A percentile compares a stretch with the other conserved stretches of the same genome.
phyloP scores from a whole-genome alignment of 2,888 invertebrate genomes.

The Caenorhabditis afra region DNA sequence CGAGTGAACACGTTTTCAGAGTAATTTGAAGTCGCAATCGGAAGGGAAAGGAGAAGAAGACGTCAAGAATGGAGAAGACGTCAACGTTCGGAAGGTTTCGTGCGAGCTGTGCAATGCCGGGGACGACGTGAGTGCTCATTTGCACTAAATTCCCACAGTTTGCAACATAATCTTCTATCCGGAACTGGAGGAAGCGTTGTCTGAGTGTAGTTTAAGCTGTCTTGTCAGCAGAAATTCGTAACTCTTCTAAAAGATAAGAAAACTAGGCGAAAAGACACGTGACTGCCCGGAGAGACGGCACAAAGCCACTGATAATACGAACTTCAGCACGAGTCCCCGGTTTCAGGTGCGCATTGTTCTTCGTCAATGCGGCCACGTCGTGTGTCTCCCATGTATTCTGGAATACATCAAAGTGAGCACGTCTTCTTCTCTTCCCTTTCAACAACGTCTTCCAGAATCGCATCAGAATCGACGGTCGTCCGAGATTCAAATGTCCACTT shows the following conservation, averaged over 20 bases:
- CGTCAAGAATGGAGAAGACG: neutral
- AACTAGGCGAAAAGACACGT: slow-evolving; percentile 20
- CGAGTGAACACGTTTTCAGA: slow-evolving; percentile 5
- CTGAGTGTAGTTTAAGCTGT: slow-evolving; percentile 10
- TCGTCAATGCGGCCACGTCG: slow-evolving; percentile 64
- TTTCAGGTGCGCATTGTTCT: slow-evolving; percentile 56
- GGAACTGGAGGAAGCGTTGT: neutral
- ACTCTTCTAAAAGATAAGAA: slow-evolving; percentile 31
- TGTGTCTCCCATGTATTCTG: slow-evolving; percentile 65
- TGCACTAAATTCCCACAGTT: too few species aligned
- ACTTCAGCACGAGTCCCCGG: neutral
- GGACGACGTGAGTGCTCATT: slow-evolving; percentile 32
- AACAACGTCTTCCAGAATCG: slow-evolving; percentile 28
- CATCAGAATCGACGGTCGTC: slow-evolving; percentile 60
- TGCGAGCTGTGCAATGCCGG: slow-evolving; percentile 30
- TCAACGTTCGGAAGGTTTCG: neutral
- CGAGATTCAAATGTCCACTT: slow-evolving; percentile 62
- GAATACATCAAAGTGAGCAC: slow-evolving; percentile 63
- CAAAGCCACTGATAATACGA: neutral
- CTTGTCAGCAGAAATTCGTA: slow-evolving; percentile 28
- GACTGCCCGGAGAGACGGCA: neutral
- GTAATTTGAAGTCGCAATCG: too few species aligned
- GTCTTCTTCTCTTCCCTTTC: neutral
- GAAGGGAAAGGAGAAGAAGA: slow-evolving; percentile 21
- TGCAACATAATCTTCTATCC: neutral